These are phyloP conservation scores for Andricus curvator DNA, from an alignment of 2,888 invertebrate genomes.

Conservation along the genomic window DNA sequence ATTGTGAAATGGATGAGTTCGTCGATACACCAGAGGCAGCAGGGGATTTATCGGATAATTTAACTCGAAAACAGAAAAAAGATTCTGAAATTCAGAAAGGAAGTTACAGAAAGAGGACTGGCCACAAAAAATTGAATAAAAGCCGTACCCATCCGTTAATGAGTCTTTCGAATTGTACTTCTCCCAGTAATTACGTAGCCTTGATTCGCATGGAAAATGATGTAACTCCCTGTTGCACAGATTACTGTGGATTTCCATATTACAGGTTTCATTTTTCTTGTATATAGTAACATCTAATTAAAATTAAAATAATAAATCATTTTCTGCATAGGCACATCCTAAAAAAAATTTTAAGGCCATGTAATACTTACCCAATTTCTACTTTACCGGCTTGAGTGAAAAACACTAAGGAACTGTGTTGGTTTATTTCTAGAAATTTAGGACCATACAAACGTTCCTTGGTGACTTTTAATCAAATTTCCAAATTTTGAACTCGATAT, in stretches of 20 bases:
- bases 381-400: no score
- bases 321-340: not conserved
- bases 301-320: not conserved
- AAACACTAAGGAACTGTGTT: no score
- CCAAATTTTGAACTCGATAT: no score
- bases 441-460: no score
- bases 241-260: constrained; percentile 18
- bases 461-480: no score
- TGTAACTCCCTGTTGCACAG: constrained; percentile 14
- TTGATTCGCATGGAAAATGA: constrained; percentile 39
- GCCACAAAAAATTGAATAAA: constrained; percentile 23
- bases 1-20: not conserved
- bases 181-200: constrained; percentile 29
- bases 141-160: constrained; percentile 31
- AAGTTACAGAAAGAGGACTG: constrained; percentile 1
- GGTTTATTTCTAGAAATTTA: no score
- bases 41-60: not conserved
- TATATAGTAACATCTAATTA: not conserved
- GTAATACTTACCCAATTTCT: no score
- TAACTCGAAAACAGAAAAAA: constrained; percentile 2
- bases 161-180: constrained; percentile 12
- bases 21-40: not conserved
- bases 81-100: not conserved
- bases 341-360: no score
- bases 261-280: constrained; percentile 11